Evolutionary conservation across 2,113 vertebrate genomes (phyloP).

Genomic region (Elanus axillaris): DNA sequence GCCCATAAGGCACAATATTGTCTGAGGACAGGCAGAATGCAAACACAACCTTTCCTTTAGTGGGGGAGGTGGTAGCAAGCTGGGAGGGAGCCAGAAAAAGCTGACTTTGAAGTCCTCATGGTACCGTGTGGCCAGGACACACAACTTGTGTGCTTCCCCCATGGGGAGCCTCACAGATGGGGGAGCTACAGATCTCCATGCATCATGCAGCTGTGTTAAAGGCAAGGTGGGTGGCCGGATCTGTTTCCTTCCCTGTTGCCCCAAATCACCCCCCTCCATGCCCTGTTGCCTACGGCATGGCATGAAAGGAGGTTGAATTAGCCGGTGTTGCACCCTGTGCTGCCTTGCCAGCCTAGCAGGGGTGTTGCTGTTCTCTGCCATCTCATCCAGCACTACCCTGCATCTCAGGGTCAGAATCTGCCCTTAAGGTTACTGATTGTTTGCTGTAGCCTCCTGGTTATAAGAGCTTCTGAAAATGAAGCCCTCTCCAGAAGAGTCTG

Average conservation of each 20-base stretch:
- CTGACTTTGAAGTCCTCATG: background rate
- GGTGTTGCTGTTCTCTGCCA: background rate
- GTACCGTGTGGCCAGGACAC: background rate
- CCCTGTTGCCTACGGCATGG: background rate
- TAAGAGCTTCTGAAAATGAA: background rate
- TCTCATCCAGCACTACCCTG: background rate
- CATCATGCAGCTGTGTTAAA: background rate
- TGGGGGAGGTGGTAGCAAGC: background rate
- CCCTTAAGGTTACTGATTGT: background rate
- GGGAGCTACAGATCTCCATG: background rate
- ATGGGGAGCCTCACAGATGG: background rate
- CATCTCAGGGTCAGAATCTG: background rate
- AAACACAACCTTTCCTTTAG: background rate
- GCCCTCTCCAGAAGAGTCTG: background rate
- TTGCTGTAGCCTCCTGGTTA: background rate
- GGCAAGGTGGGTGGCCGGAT: background rate
- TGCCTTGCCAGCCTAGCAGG: background rate
- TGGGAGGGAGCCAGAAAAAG: background rate
- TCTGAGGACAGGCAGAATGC: background rate
- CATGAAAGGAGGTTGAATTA: background rate
- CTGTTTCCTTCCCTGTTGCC: background rate
- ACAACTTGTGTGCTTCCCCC: background rate
- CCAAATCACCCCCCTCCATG: background rate
- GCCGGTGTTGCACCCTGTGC: accelerated
- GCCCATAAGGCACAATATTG: background rate